Percentiles rank a stretch among this genome's conserved stretches.
These are phyloP conservation scores for Cantharis rustica DNA, from an alignment of 2,888 invertebrate genomes.

Conservation along the genomic window DNA sequence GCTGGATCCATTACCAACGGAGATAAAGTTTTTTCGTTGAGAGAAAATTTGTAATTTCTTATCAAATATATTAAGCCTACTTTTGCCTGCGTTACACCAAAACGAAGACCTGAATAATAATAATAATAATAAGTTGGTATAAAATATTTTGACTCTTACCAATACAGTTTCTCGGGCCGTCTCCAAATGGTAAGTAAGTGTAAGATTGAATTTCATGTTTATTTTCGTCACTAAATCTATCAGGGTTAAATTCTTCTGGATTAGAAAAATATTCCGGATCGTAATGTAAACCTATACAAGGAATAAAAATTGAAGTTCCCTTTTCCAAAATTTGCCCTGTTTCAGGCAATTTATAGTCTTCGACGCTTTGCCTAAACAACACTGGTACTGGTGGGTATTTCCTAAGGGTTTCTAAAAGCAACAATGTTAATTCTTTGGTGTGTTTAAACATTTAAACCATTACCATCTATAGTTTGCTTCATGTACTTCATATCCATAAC, in stretches of 20 bases:
- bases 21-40: constrained; percentile 28
- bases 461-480: constrained; percentile 49
- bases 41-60: constrained; percentile 30
- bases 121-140: background rate
- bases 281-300: background rate
- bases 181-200: background rate
- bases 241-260: background rate
- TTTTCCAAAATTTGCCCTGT: background rate
- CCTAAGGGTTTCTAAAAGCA: background rate
- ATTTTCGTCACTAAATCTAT: background rate
- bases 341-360: background rate
- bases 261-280: background rate
- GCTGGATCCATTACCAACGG: constrained; percentile 19
- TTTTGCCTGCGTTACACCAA: constrained; percentile 47
- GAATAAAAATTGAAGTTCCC: background rate
- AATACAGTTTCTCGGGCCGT: background rate
- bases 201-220: background rate
- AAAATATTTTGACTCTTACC: background rate
- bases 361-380: background rate
- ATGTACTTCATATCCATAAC: constrained; percentile 50
- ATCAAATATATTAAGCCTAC: constrained; percentile 41
- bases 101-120: constrained; percentile 41
- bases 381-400: background rate
- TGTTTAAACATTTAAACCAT: background rate
- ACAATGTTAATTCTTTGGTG: background rate